Base-by-base conservation (phyloP, 2,113 vertebrate species). In the Oncorhynchus clarkii region DNA sequence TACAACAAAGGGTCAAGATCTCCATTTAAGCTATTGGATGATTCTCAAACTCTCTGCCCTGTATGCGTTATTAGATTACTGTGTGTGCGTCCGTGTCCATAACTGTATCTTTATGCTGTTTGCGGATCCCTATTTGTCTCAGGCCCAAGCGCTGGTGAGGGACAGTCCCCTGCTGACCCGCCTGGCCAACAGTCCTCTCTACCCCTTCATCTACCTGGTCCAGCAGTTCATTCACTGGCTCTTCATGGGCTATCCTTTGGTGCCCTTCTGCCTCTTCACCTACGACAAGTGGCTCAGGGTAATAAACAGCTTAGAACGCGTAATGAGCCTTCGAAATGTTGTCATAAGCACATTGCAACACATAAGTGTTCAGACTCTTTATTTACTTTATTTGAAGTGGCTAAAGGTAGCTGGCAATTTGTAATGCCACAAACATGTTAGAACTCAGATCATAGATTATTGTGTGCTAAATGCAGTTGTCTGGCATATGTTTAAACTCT, bases 241-340 rank as follows among this genome's bases (percentile, higher is more conserved):
- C 80, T 97, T 99, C 71, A 96, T 99, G 97, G 96, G 96, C 26
- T 99, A 99, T 86, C 94, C 97, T 1, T 91, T 99, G 39, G 94
- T 96, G 71, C 92, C 96, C 70, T 99, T 99, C 77, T 97, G 96
- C 87, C 96, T 99, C 92, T 97, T 99, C 91, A 95, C 94, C 0
- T 99, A 94, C 86, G 97, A 99, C 91, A 99, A 97, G 85, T 99
- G 97, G 97, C 86, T 98, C 24, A 95, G 97, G 96, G 97, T 97
- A 86, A 81, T 51, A 22, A 4, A 20, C 39, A 27, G 7, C 39
- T 65, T 49, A 49, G 14, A 48, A 26, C 2, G 22, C 39, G 1
- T 20, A 24, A 45, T 45, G 12, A 45, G 39, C 39, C 39, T 3
- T 45, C 9, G 14, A 0, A 39, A 39, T 57, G 29, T 54, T 18